Evolutionary conservation across 2,888 invertebrate species (phyloP).

Genomic region (Pocota personata): DNA sequence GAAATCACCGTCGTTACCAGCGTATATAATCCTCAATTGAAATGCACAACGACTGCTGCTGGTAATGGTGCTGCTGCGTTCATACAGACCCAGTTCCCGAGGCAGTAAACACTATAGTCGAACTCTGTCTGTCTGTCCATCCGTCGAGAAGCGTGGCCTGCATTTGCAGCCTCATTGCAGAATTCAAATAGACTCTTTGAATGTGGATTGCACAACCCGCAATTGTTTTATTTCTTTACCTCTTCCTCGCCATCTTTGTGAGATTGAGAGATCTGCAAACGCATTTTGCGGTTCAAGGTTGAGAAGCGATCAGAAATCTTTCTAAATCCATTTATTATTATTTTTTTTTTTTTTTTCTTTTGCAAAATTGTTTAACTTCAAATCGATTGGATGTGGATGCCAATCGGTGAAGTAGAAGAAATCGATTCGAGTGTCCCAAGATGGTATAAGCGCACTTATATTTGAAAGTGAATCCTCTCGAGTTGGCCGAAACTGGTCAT

Average conservation of each 20-base stretch:
- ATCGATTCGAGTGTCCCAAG: constrained; percentile 20
- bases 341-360: not conserved
- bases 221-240: not conserved
- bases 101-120: constrained; percentile 16
- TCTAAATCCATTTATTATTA: constrained; percentile 4
- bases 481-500: constrained; percentile 52
- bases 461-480: constrained; percentile 65
- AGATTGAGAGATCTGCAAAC: constrained; percentile 15
- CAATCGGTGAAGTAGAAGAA: constrained; percentile 23
- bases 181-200: constrained; percentile 23
- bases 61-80: not conserved
- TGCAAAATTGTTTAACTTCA: constrained; percentile 2
- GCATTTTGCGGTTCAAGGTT: constrained; percentile 62
- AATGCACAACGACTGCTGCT: constrained; percentile 4
- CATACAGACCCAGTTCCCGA: constrained; percentile 44
- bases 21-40: constrained; percentile 14
- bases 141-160: constrained; percentile 51
- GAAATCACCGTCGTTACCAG: constrained; percentile 42
- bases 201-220: constrained; percentile 55
- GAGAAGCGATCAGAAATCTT: constrained; percentile 35
- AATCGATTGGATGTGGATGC: not conserved
- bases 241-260: not conserved
- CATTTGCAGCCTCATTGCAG: constrained; percentile 63
- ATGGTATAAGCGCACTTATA: constrained; percentile 2
- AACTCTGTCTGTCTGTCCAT: not conserved